Evolutionary conservation across 2,797 vertebrate species (phyloP), one percentile per base, ranked within the genome.

Genomic region (Pangasius sanitwongsei): DNA sequence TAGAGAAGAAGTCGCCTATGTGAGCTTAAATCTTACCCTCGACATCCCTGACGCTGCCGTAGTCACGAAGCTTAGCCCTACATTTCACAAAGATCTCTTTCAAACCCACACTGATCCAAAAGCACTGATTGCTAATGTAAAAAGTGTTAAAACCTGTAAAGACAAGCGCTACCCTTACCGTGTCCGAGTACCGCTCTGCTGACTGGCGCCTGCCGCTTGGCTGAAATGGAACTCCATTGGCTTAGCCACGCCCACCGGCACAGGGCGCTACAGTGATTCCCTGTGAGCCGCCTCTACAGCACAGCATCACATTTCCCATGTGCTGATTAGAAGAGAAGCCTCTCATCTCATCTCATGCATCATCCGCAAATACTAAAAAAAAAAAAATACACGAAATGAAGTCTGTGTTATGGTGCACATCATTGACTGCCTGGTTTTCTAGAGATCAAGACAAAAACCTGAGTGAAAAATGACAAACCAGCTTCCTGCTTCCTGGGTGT

Each of bases 171-270:
- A 41, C 1, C 25, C 65, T 85, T 92, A 93, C 93, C 93, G 92
- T 92, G 85, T 92, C 88, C 83, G 89, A 89, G 91, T 87, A 57
- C 67, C 91, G 87, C 87, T 92, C 90, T 77, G 91, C 92, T 74
- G 92, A 92, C 91, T 93, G 91, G 85, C 91, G 90, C 87, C 83
- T 84, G 81, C 65, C 86, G 90, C 87, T 80, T 78, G 87, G 88
- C 63, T 89, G 88, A 87, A 88, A 83, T 84, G 90, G 83, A 91
- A 92, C 90, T 91, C 89, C 88, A 91, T 90, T 92, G 91, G 69
- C 67, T 70, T 91, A 89, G 81, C 91, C 90, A 90, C 93, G 92
- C 93, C 93, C 86, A 83, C 61, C 48, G 84, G 23, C 23, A 74
- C 55, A 59, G 70, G 9, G 34, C 34, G 23, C 59, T 87, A 85